Base-by-base conservation (phyloP, 1,140 invertebrate species). In the Periplaneta americana region DNA sequence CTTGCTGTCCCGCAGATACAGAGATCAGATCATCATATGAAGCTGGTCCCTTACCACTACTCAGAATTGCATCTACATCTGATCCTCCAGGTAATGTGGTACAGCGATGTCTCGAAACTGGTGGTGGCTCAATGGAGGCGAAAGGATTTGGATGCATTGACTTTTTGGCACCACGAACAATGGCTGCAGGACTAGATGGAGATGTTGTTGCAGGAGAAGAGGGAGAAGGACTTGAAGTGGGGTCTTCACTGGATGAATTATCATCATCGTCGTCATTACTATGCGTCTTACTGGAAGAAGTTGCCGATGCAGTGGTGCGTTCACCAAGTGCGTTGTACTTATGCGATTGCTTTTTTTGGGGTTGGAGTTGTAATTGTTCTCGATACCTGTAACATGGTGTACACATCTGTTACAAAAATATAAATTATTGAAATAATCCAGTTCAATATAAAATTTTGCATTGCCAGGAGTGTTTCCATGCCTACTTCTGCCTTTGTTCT, bases 171-270 rank as follows among this genome's bases (percentile, higher is more conserved):
- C 79, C 37, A 31, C 80, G 48, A 74, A 66, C 28, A 32, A 74
- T 34, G 8, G 80, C 80, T 9, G 80, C 57, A 17, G 80, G 80
- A 75, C 80, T 80, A 75, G 80, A 80, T 17, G 80, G 80, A 34
- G 80, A 80, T n/a, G 79, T 74, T 18, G 80, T 80, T 31, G 80
- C 74, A 22, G 80, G 80, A 9, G 80, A 75, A 4, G 80, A 75
- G 5, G 80, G 80, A 22, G 80, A 80, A 35, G 80, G 80, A 37
- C 80, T 80, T 28, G 80, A 80, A 13, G 80, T 75, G 28, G 74
- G 57, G 32, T 75, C 80, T 74, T 80, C 80, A 36, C 80, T 80
- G 32, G 80, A 66, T 37, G 80, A 80, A 35, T 80, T 80, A 36
- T 34, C 75, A 77, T 77, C 75, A 74, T 80, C 57, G 22, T 78